phyloP scores from a whole-genome alignment of 2,113 vertebrate species.

The Cinclus cinclus region DNA sequence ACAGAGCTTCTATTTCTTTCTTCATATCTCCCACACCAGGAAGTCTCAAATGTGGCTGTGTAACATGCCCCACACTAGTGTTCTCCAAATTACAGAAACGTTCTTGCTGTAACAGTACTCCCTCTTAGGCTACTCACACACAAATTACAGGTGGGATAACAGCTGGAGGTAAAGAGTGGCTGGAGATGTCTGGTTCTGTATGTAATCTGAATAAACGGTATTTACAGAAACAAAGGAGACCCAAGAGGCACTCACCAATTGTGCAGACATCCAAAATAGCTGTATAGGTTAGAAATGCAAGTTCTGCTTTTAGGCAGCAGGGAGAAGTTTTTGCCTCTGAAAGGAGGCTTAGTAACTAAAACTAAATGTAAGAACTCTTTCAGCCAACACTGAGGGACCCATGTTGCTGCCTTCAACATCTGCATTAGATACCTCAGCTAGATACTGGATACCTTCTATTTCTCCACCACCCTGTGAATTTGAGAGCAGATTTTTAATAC shows the following conservation, averaged over 20 bases:
- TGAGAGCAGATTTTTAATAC: not conserved
- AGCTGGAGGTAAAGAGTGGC: not conserved
- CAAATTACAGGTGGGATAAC: not conserved
- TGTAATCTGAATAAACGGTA: not conserved
- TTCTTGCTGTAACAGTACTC: not conserved
- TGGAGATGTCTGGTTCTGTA: not conserved
- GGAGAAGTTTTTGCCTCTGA: not conserved
- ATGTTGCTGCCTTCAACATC: not conserved
- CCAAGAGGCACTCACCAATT: not conserved
- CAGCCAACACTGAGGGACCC: not conserved
- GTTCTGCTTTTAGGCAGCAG: not conserved
- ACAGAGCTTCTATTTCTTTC: not conserved
- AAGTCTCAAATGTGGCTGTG: not conserved
- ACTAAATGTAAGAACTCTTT: not conserved
- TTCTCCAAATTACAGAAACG: not conserved
- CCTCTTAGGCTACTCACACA: not conserved
- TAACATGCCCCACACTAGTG: not conserved
- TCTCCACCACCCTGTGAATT: not conserved
- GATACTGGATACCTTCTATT: not conserved
- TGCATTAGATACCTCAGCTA: not conserved
- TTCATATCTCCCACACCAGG: not conserved
- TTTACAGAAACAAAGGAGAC: not conserved
- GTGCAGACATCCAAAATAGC: not conserved
- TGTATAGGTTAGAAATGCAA: not conserved
- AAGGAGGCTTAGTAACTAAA: not conserved